Conservation (phyloP, 2,113 vertebrate genomes). For the Ictalurus punctatus region DNA sequence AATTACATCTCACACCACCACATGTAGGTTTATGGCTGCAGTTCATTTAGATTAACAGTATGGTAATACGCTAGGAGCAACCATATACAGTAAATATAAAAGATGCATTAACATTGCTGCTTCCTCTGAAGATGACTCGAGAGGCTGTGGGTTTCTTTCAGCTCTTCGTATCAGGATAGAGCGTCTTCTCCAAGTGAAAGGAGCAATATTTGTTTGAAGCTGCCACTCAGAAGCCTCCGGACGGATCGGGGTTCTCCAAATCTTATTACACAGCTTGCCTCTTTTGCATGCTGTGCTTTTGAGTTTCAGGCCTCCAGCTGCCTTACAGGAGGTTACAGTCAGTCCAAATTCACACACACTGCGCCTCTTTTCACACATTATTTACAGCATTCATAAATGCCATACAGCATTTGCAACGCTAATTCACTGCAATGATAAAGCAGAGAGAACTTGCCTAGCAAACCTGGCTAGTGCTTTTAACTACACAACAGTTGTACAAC, state of each 20-base stretch:
- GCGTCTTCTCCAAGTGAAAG: not conserved
- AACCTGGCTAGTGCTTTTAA: not conserved
- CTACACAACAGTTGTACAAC: not conserved
- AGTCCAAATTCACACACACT: conserved; percentile 1
- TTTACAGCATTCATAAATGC: not conserved
- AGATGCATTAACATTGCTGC: not conserved
- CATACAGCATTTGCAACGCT: not conserved
- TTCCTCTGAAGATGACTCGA: not conserved
- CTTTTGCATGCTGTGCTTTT: not conserved
- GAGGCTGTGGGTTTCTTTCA: not conserved
- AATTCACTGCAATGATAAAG: not conserved
- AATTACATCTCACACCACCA: conserved; percentile 11
- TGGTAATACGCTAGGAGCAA: not conserved
- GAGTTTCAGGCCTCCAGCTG: not conserved
- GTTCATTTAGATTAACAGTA: not conserved
- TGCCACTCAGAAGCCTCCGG: conserved; percentile 4
- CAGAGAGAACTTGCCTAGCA: not conserved
- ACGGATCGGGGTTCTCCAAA: conserved; percentile 12
- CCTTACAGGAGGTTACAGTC: conserved; percentile 5
- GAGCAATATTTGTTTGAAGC: conserved; percentile 28
- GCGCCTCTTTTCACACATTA: not conserved
- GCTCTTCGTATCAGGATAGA: not conserved
- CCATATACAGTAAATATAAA: not conserved
- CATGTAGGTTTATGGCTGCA: not conserved
- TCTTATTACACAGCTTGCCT: conserved; percentile 30